A percentile compares a stretch with the other conserved stretches of the same genome.
Evolutionary conservation across 2,797 vertebrate genomes (phyloP).

Genomic region (Denticeps clupeoides): DNA sequence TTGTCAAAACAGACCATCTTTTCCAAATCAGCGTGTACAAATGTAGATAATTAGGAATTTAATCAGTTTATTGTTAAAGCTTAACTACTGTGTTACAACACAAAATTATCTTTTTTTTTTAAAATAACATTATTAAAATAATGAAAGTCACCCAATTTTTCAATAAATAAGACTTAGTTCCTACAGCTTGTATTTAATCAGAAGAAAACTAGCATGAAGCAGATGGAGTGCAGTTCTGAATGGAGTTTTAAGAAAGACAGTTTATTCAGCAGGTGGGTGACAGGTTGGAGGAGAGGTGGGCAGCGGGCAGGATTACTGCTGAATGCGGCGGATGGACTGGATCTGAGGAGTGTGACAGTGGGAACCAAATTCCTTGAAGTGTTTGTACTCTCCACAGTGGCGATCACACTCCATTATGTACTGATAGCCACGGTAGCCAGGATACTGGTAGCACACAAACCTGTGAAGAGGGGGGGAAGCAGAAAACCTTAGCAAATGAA

Average conservation of each 20-base stretch:
- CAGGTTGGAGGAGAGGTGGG: conserved; percentile 32
- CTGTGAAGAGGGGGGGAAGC: conserved; percentile 38
- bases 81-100: too few species aligned
- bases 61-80: too few species aligned
- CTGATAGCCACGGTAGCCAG: conserved; percentile 87
- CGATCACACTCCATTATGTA: conserved; percentile 87
- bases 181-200: background rate
- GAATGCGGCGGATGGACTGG: conserved; percentile 87
- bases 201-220: conserved; percentile 7
- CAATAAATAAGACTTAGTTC: too few species aligned
- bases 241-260: conserved; percentile 62
- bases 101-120: too few species aligned
- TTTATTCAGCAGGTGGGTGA: conserved; percentile 59
- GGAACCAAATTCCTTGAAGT: conserved; percentile 82
- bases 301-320: conserved; percentile 63
- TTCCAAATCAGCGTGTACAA: too few species aligned
- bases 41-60: too few species aligned
- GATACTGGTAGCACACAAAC: conserved; percentile 89
- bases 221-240: conserved; percentile 38
- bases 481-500: background rate
- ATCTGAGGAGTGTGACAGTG: conserved; percentile 86
- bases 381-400: conserved; percentile 81
- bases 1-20: too few species aligned
- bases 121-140: too few species aligned
- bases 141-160: too few species aligned